A percentile compares a stretch with the other conserved stretches of the same genome.
Conservation (phyloP, 2,113 vertebrate species). For the Butorides virescens region DNA sequence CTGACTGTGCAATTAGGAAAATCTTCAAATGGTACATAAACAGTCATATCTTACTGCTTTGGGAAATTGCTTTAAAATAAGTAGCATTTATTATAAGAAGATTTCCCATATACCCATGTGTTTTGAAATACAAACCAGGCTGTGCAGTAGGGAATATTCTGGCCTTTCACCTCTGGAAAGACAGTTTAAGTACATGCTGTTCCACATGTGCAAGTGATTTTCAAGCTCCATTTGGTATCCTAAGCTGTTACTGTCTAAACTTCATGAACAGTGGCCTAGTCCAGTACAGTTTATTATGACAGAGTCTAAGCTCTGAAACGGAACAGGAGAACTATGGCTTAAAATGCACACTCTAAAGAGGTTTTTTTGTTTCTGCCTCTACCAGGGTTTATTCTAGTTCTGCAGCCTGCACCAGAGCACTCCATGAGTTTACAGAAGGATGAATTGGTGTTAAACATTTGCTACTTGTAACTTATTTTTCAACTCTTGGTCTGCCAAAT, state of each 20-base stretch:
- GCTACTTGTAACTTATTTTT: neutral
- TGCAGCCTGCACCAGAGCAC: neutral
- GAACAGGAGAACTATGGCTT: neutral
- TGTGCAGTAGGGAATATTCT: neutral
- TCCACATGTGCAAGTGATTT: conserved; percentile 7
- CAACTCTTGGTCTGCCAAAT: neutral
- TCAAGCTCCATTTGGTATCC: neutral
- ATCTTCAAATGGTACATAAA: neutral
- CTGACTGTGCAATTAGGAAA: neutral
- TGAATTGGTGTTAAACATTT: neutral
- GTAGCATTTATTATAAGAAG: neutral
- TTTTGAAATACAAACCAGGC: conserved; percentile 4
- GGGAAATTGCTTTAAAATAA: neutral
- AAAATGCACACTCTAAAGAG: neutral
- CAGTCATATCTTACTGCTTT: neutral
- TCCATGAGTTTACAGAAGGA: neutral
- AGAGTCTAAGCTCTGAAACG: neutral
- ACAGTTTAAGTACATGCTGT: conserved; percentile 6
- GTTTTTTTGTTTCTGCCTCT: neutral
- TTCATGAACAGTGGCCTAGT: neutral
- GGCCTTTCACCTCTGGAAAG: conserved; percentile 28
- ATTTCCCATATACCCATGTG: neutral
- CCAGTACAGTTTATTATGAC: neutral
- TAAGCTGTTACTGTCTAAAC: neutral
- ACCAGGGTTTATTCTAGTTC: neutral